Evolutionary conservation across 2,888 invertebrate species (phyloP).

Genomic region (Zonitis immaculata): DNA sequence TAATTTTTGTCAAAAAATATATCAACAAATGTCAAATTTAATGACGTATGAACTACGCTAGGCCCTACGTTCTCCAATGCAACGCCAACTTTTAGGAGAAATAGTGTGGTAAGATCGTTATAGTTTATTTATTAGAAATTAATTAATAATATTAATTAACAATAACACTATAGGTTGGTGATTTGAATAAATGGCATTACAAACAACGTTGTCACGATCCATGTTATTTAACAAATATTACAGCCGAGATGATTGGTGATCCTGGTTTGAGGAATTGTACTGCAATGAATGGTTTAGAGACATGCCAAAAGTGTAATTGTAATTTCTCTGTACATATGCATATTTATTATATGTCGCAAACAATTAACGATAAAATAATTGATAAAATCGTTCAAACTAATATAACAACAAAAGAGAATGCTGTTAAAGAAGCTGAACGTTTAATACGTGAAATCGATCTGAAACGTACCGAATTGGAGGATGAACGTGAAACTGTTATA

Average conservation of each 20-base stretch:
- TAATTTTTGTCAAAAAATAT: too few species aligned
- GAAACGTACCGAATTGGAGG: conserved; percentile 28
- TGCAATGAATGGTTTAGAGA: conserved; percentile 32
- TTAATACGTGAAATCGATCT: conserved; percentile 27
- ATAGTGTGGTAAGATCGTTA: too few species aligned
- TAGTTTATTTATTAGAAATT: too few species aligned
- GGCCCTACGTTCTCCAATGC: too few species aligned
- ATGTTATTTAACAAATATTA: conserved; percentile 38
- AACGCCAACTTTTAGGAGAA: too few species aligned
- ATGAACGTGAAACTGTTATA: conserved; percentile 34
- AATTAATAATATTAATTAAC: too few species aligned
- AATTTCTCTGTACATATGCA: conserved; percentile 41
- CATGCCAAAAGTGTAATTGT: conserved; percentile 35
- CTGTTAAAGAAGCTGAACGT: conserved; percentile 25
- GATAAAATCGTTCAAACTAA: conserved; percentile 31
- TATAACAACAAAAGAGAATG: conserved; percentile 30
- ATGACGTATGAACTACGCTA: too few species aligned
- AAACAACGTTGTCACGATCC: conserved; percentile 41
- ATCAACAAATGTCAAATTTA: too few species aligned
- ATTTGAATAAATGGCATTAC: conserved; percentile 37
- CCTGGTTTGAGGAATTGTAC: conserved; percentile 36
- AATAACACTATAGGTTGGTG: conserved; percentile 34
- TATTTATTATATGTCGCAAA: conserved; percentile 40
- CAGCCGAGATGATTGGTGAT: conserved; percentile 38
- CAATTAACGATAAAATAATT: conserved; percentile 29